phyloP scores from a whole-genome alignment of 2,113 vertebrate genomes.

The Dolichallabes microphthalmus region DNA sequence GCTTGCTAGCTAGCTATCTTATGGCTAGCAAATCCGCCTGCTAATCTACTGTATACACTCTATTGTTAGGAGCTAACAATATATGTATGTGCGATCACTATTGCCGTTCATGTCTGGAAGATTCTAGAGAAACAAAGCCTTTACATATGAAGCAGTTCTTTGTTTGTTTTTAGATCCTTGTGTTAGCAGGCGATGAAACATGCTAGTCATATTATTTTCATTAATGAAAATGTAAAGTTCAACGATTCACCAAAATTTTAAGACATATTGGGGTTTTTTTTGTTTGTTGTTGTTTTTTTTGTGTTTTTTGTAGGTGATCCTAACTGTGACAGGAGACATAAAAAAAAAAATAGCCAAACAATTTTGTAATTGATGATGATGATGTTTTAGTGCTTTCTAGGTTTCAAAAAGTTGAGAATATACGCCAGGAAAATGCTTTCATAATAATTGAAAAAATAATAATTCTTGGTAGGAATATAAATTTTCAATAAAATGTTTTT shows the following conservation, averaged over 20 bases:
- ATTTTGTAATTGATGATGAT: background rate
- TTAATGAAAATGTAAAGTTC: background rate
- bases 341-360: background rate
- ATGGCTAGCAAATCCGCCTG: background rate
- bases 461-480: background rate
- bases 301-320: background rate
- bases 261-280: background rate
- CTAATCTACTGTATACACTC: background rate
- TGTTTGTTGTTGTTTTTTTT: background rate
- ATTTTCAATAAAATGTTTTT: background rate
- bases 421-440: background rate
- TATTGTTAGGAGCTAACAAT: background rate
- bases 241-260: background rate
- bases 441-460: background rate
- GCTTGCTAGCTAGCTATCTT: background rate
- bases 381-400: background rate
- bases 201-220: background rate
- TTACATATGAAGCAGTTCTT: background rate
- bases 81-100: background rate
- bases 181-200: background rate
- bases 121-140: background rate
- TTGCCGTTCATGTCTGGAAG: background rate
- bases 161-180: background rate
- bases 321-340: background rate
- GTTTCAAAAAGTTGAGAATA: too few relatives aligned